A percentile compares a stretch with the other conserved stretches of the same genome.
These are phyloP conservation scores for Drosophila barbarae DNA, from an alignment of 2,888 invertebrate species.

Conservation along the genomic window DNA sequence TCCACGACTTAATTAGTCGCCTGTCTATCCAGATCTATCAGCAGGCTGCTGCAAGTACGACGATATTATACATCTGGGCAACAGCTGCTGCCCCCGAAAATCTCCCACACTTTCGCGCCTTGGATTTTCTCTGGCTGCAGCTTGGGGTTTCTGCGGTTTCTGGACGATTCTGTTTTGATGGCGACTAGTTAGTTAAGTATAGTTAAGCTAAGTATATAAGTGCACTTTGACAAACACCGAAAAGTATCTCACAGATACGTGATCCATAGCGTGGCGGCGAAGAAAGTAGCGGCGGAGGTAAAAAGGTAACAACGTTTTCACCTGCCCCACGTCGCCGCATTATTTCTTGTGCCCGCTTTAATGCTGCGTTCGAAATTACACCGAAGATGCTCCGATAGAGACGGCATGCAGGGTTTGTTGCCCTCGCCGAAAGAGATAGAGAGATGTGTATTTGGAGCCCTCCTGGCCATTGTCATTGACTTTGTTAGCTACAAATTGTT, in stretches of 20 bases:
- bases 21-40: slow-evolving; percentile 46
- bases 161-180: slow-evolving; percentile 26
- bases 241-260: slow-evolving; percentile 66
- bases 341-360: slow-evolving; percentile 42
- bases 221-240: slow-evolving; percentile 60
- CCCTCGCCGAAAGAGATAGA: slow-evolving; percentile 42
- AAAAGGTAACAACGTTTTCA: slow-evolving; percentile 72
- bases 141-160: slow-evolving; percentile 4
- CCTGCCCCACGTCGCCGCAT: slow-evolving; percentile 60
- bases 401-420: slow-evolving; percentile 56
- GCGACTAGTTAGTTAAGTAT: slow-evolving; percentile 24
- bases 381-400: slow-evolving; percentile 61
- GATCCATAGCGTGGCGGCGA: slow-evolving; percentile 46
- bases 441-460: slow-evolving; percentile 21
- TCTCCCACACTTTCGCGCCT: slow-evolving; percentile 76
- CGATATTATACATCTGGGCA: slow-evolving; percentile 6
- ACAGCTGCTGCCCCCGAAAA: slow-evolving; percentile 52
- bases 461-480: slow-evolving; percentile 68
- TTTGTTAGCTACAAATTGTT: slow-evolving; percentile 57
- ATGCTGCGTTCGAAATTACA: slow-evolving; percentile 56
- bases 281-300: slow-evolving; percentile 62
- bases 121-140: slow-evolving; percentile 24
- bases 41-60: slow-evolving; percentile 41
- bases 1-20: slow-evolving; percentile 59
- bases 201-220: slow-evolving; percentile 12